Base-by-base conservation (phyloP, 2,888 invertebrate species). In the Drosophila infuscata region DNA sequence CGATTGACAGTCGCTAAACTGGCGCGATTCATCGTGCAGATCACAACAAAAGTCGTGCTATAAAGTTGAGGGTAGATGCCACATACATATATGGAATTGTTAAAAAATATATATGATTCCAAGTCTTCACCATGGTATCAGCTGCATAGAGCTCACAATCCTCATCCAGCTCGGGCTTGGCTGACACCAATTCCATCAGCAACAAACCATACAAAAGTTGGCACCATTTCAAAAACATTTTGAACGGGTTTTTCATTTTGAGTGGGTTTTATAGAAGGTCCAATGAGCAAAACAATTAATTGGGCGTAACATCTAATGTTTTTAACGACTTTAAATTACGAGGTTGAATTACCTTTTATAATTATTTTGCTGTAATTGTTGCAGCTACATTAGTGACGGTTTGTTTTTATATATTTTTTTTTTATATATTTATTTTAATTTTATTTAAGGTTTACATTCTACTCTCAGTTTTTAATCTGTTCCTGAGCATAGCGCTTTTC, bases 31-130 rank as follows among this genome's bases (percentile, higher is more conserved):
- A n/a, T 91, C 85, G 33, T 91, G 90, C 30, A 91, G 59, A 25
- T 82, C 85, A 48, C 91, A 91, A 58, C 90, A 90, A 36, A 91
- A 91, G 38, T 91, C 91, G 33, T 91, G 85, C 90, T 91, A 32
- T 0, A 72, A 48, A 12, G 15, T 29, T 1, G 0, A n/a, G 9
- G 5, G 54, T 9, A 41, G 2, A 11, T 12, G 3, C 11, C 0
- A 17, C 0, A 15, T 7, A 17, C 1, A 15, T 7, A 17, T 17
- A 11, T n/a, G 3, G 15, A 20, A 15, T 15, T 15, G 8, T 4
- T 46, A 2, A 46, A 2, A 12, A 20, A 6, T 25, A 9, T 25
- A n/a, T 12, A n/a, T 12, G n/a, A 12, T 9, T 25, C 3, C 15
- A 17, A 17, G 6, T 12, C 25, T 54, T 74, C 38, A 90, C 91